These are phyloP conservation scores for Eurystomus gularis DNA, from an alignment of 2,113 vertebrate genomes.

Conservation along the genomic window DNA sequence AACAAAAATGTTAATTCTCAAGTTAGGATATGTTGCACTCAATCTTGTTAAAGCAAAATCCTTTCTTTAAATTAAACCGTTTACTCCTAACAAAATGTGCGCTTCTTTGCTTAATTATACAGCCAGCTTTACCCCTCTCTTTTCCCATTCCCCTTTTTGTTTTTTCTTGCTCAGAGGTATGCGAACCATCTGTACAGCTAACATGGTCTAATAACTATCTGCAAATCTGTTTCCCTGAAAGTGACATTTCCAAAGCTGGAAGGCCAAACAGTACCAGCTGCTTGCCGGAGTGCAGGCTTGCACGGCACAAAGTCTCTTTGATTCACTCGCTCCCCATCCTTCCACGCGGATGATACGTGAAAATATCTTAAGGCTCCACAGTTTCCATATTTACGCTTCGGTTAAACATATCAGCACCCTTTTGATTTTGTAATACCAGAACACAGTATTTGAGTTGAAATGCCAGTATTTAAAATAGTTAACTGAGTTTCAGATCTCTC, in stretches of 20 bases:
- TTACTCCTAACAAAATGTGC: not conserved
- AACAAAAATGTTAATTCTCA: not conserved
- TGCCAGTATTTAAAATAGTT: not conserved
- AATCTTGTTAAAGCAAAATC: not conserved
- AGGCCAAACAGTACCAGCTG: not conserved
- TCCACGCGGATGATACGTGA: not conserved
- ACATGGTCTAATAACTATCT: not conserved
- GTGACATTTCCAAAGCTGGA: not conserved
- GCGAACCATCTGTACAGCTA: constrained; percentile 18
- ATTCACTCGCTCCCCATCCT: not conserved
- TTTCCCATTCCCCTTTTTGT: not conserved
- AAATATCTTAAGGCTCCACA: not conserved
- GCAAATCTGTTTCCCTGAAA: not conserved
- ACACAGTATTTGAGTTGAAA: not conserved
- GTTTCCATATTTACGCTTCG: not conserved
- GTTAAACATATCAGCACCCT: not conserved
- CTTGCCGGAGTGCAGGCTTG: not conserved
- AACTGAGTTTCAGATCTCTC: not conserved
- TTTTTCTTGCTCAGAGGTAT: not conserved
- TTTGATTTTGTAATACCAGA: not conserved
- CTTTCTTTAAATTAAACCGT: not conserved
- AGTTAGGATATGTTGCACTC: not conserved
- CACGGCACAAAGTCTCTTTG: not conserved
- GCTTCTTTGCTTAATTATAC: not conserved
- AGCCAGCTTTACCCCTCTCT: not conserved